Base-by-base conservation (phyloP, 2,797 vertebrate genomes). In the Rhynchonycteris naso region DNA sequence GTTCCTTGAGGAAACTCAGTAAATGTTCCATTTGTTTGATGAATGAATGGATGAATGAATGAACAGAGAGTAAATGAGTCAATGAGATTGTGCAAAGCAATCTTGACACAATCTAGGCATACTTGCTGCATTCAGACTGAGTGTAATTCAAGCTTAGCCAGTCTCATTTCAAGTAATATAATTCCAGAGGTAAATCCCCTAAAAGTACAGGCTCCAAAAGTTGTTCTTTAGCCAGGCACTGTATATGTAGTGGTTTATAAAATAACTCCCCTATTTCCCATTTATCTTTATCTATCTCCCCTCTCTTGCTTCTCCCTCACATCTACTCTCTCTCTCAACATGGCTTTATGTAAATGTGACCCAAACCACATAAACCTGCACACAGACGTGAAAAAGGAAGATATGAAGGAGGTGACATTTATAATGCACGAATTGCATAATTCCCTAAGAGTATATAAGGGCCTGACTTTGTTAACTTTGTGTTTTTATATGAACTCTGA, bases 401-500 rank as follows among this genome's bases (percentile, higher is more conserved):
- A 8, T 38, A 43, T 50, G 3, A 30, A 28, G 30, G 24, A 90
- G 24, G 69, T 18, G 6, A 76, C 74, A 10, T 50, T 6, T 6
- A 30, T 26, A 80, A 76, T 35, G 4, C 9, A 38, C 1, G 24
- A 95, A 59, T 4, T 91, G 28, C 22, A 65, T n/a, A 72, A 58
- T 85, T 56, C 35, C 56, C 66, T 88, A 89, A 95, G 72, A 58
- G 26, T 15, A 76, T 30, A 14, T 43, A 56, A 86, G 35, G 15
- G 2, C 56, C 72, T 86, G 33, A 59, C 3, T 66, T 92, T 26
- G 35, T 82, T 26, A 83, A 63, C 4, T 21, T 58, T 61, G 21
- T 35, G 10, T 50, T 88, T 91, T 95, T 81, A 86, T 82, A 82
- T 93, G 38, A 96, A 69, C 33, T 65, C n/a, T 86, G 22, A 84